phyloP scores from a whole-genome alignment of 2,113 vertebrate genomes.

The Nestor notabilis region DNA sequence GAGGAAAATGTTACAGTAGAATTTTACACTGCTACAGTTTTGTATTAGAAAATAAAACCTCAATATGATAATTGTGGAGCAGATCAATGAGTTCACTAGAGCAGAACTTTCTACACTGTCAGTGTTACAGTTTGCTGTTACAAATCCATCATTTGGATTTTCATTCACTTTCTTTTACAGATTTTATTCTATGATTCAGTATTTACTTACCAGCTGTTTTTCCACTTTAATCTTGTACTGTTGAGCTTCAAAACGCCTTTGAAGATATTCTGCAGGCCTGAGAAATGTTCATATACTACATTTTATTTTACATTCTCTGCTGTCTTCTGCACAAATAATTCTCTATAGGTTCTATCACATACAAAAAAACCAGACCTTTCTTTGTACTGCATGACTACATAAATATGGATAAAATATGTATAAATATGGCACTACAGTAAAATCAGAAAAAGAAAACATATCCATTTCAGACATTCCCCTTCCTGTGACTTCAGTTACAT shows the following conservation, averaged over 20 bases:
- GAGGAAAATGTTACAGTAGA: not conserved
- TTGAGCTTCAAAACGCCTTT: constrained; percentile 84
- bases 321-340: not conserved
- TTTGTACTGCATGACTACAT: not conserved
- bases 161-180: not conserved
- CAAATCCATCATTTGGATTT: not conserved
- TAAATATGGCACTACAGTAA: not conserved
- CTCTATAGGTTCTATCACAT: not conserved
- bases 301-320: not conserved
- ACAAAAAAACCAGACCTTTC: not conserved
- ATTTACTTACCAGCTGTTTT: constrained; percentile 86
- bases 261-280: constrained; percentile 86
- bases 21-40: not conserved
- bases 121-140: not conserved
- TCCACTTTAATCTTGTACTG: constrained; percentile 91
- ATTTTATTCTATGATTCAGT: not conserved
- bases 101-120: not conserved
- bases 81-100: not conserved
- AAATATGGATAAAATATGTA: not conserved
- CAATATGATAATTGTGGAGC: not conserved
- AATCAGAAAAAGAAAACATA: not conserved
- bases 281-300: not conserved
- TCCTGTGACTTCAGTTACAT: not conserved
- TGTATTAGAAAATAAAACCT: not conserved
- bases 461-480: not conserved